A percentile compares a stretch with the other conserved stretches of the same genome.
These are phyloP conservation scores for Caloenas nicobarica DNA, from an alignment of 2,113 vertebrate genomes.

Conservation along the genomic window DNA sequence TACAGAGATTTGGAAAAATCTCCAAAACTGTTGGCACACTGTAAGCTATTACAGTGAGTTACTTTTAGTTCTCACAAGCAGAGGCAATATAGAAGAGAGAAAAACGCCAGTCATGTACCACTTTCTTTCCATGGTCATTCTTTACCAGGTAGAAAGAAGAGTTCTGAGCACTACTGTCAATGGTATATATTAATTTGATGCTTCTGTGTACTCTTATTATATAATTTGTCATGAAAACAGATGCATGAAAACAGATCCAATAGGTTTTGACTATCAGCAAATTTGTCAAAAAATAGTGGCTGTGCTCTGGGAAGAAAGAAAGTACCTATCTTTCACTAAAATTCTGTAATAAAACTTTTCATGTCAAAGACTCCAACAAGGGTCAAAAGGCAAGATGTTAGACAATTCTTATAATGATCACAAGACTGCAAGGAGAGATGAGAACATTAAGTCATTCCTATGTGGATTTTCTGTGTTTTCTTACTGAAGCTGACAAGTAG, in stretches of 20 bases:
- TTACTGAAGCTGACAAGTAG: background rate
- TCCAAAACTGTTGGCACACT: background rate
- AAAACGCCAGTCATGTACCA: background rate
- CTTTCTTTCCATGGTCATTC: background rate
- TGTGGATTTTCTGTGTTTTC: background rate
- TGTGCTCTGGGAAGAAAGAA: background rate
- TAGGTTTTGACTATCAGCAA: background rate
- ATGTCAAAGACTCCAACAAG: background rate
- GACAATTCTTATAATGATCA: background rate
- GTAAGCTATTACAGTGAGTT: background rate
- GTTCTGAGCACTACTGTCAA: background rate
- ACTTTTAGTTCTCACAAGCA: background rate
- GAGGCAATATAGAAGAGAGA: background rate
- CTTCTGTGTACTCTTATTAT: background rate
- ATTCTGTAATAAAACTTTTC: background rate
- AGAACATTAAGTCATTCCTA: background rate
- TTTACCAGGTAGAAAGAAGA: background rate
- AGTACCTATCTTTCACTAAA: background rate
- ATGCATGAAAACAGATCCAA: background rate
- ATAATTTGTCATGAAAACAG: background rate
- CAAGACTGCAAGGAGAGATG: background rate
- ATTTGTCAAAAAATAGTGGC: background rate
- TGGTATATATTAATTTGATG: background rate
- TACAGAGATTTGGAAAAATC: background rate
- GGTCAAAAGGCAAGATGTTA: background rate